Evolutionary conservation across 2,888 invertebrate species (phyloP).

Genomic region (Agrochola litura): DNA sequence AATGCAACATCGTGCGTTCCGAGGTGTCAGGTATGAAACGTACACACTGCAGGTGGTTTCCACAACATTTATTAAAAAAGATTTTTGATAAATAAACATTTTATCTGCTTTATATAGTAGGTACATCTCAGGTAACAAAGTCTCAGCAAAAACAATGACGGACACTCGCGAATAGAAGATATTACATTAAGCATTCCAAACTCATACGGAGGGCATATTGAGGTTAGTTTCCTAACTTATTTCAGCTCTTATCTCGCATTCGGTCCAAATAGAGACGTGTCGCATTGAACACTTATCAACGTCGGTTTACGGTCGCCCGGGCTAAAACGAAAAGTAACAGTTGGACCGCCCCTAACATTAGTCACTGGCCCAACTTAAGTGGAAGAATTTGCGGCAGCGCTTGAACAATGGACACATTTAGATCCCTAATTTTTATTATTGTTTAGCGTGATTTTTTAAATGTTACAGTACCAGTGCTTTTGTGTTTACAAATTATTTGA

Average conservation of each 20-base stretch:
- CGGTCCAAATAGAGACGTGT: conserved; percentile 79
- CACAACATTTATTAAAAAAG: background rate
- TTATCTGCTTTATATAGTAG: background rate
- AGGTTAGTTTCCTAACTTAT: conserved; percentile 75
- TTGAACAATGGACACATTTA: conserved; percentile 78
- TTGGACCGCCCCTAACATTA: conserved; percentile 78
- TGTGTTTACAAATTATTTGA: conserved; percentile 11
- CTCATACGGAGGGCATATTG: conserved; percentile 63
- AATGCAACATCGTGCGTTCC: conserved; percentile 5
- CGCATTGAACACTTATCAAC: conserved; percentile 83
- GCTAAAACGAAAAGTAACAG: conserved; percentile 83
- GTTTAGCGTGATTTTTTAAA: conserved; percentile 29
- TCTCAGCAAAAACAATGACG: conserved; percentile 22
- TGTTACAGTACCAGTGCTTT: background rate
- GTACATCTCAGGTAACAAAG: conserved; percentile 29
- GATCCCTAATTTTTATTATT: conserved; percentile 68
- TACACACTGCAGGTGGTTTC: background rate
- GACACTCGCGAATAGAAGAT: conserved; percentile 35
- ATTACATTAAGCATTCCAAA: conserved; percentile 62
- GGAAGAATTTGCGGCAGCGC: conserved; percentile 81
- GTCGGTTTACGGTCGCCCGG: conserved; percentile 80
- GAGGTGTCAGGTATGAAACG: conserved; percentile 11
- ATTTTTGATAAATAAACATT: conserved; percentile 1
- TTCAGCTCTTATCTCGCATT: conserved; percentile 78
- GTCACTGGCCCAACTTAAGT: conserved; percentile 81